Evolutionary conservation across 2,113 vertebrate genomes (phyloP).

Genomic region (Calyptomena viridis): DNA sequence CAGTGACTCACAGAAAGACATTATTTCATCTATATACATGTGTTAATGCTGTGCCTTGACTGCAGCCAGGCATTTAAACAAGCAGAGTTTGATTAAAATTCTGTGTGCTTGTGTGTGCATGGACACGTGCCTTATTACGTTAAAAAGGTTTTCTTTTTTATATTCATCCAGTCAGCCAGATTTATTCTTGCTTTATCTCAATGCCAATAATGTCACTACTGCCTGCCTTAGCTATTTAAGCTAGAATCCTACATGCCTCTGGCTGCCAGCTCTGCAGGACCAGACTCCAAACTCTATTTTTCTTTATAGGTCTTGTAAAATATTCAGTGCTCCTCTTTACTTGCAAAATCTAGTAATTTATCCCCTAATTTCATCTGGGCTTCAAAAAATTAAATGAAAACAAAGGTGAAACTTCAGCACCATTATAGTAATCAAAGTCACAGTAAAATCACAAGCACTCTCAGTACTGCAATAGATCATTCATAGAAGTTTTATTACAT

Average conservation of each 20-base stretch:
- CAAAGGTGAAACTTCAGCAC: background rate
- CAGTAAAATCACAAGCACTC: background rate
- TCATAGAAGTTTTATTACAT: background rate
- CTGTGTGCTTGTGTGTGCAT: rapidly evolving
- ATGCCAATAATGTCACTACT: background rate
- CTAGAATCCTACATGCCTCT: background rate
- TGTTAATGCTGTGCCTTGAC: background rate
- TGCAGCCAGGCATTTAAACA: background rate
- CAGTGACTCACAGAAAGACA: background rate
- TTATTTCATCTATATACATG: background rate
- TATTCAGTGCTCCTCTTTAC: background rate
- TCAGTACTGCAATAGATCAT: background rate
- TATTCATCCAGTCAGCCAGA: background rate
- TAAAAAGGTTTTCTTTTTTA: background rate
- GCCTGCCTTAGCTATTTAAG: background rate
- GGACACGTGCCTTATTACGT: background rate
- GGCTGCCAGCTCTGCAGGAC: background rate
- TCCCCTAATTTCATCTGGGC: background rate
- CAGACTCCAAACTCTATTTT: background rate
- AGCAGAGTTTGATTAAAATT: background rate
- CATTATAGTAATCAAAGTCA: background rate
- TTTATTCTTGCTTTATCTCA: background rate
- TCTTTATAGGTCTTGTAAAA: background rate
- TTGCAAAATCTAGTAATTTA: background rate
- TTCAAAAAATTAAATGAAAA: background rate